A percentile compares a stretch with the other conserved stretches of the same genome.
These are phyloP conservation scores for Cataglyphis altisquamis DNA, from an alignment of 2,888 invertebrate species.

Conservation along the genomic window DNA sequence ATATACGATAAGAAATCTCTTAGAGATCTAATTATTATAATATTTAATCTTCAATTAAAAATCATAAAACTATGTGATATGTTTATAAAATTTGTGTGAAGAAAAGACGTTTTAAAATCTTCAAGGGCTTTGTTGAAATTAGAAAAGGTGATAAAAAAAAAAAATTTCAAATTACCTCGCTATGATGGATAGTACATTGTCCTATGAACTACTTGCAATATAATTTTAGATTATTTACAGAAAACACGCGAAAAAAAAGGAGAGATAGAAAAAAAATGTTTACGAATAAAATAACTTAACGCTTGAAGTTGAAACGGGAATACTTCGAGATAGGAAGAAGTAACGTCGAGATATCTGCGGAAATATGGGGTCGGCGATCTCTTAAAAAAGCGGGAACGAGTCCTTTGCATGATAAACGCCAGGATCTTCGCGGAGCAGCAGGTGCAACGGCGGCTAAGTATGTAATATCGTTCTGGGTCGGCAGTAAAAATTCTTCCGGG, in stretches of 20 bases:
- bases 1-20: not conserved
- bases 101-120: not conserved
- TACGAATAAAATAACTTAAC: not conserved
- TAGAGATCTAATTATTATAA: not conserved
- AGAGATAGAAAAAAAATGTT: not conserved
- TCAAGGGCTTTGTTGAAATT: not conserved
- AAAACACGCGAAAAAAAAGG: not conserved
- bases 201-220: not conserved
- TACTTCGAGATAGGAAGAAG: not conserved
- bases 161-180: not conserved
- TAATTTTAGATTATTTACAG: not conserved
- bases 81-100: not conserved
- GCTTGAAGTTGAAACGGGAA: constrained; percentile 22
- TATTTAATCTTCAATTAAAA: constrained; percentile 8
- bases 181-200: not conserved
- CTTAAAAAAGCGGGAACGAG: constrained; percentile 50
- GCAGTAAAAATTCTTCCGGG: constrained; percentile 61
- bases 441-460: constrained; percentile 58
- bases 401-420: constrained; percentile 55
- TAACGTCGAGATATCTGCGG: not conserved
- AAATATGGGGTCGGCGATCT: constrained; percentile 36
- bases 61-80: not conserved
- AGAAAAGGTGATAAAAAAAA: not conserved
- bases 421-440: constrained; percentile 54
- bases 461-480: constrained; percentile 62